phyloP scores from a whole-genome alignment of 1,140 invertebrate genomes.

The Sarcophaga peregrina region DNA sequence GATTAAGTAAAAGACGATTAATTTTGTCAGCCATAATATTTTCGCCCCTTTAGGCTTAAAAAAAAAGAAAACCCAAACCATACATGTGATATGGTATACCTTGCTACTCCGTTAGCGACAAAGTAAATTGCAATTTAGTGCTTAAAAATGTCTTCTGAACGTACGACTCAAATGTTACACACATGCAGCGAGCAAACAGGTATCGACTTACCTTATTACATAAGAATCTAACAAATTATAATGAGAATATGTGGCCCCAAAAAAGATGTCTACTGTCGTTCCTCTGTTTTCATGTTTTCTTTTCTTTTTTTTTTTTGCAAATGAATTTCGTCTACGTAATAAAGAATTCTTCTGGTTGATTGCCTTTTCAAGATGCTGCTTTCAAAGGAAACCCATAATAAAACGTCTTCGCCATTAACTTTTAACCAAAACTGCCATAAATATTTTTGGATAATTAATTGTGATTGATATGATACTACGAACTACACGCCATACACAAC shows the following conservation, averaged over 20 bases:
- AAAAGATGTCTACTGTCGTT: too few species aligned
- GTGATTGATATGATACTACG: conserved; percentile 22
- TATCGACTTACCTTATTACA: too few species aligned
- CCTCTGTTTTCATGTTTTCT: not conserved
- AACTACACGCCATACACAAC: not conserved
- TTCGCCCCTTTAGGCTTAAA: not conserved
- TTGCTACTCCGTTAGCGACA: not conserved
- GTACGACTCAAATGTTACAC: too few species aligned
- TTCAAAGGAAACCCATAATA: not conserved
- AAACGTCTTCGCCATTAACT: conserved; percentile 21
- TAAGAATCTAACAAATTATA: too few species aligned
- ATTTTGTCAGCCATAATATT: conserved; percentile 7
- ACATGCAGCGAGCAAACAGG: too few species aligned
- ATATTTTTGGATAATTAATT: conserved; percentile 20
- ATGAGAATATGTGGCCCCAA: too few species aligned
- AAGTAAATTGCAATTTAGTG: conserved; percentile 1
- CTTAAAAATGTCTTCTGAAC: not conserved
- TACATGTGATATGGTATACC: too few species aligned
- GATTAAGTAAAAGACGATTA: conserved; percentile 18
- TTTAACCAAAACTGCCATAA: conserved; percentile 23
- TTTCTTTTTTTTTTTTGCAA: not conserved
- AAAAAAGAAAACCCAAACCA: too few species aligned
- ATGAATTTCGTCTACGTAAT: too few species aligned
- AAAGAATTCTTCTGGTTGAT: not conserved
- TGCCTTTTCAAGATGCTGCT: not conserved